Base-by-base conservation (phyloP, 2,797 vertebrate genomes). In the Clarias laeviceps region DNA sequence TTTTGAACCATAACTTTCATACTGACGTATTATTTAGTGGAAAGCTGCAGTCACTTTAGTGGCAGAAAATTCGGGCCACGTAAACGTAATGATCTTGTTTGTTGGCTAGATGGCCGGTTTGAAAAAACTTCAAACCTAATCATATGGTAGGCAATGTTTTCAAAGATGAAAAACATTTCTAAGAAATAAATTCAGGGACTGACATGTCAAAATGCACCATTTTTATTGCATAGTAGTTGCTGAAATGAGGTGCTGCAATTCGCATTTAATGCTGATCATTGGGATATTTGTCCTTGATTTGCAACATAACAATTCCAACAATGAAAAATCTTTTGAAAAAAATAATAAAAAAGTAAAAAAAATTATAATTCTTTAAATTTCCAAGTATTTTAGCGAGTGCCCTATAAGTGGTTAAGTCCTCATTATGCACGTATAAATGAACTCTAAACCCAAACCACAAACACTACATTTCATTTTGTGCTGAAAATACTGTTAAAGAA, bases 161-260 rank as follows among this genome's bases (percentile, higher is more conserved):
- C 59, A 62, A 22, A 62, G 40, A 70, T 27, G 82, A 79, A 66
- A 86, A 61, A 70, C 69, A 89, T 93, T 89, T 89, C 85, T 88
- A 86, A 91, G 85, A 91, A 92, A 93, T 68, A 89, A 86, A 89
- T 73, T 88, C 91, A 92, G 87, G 91, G 89, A 91, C 88, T 89
- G 90, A 90, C 90, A 89, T 74, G 45, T 62, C 64, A 87, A 62
- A 50, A 29, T 22, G 90, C 12, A 87, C 87, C 50, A 70, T 90
- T 83, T 88, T 91, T 91, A 94, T 94, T 92, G 88, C 91, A 86
- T 91, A 92, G 88, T 86, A 87, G 87, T 91, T 83, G 83, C 87
- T 90, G 86, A 91, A 91, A 29, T 15, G 11, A 90, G 92, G 94
- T 92, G 54, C 50, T 85, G 37, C 45, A 84, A 85, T 83, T 83